Evolutionary conservation across 2,888 invertebrate species (phyloP).

Genomic region (Endomychus coccineus): DNA sequence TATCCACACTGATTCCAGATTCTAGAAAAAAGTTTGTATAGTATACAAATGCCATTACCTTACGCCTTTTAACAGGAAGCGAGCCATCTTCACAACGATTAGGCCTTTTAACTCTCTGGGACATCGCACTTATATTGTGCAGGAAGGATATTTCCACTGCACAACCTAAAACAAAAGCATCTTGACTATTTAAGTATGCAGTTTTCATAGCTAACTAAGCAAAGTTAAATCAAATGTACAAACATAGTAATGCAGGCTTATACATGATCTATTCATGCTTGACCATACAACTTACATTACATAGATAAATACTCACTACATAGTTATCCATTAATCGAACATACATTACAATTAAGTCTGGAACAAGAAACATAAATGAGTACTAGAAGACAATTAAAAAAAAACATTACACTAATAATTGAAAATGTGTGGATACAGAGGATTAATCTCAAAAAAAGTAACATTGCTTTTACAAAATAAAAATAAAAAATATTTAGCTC

Average conservation of each 20-base stretch:
- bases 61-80: slow-evolving; percentile 67
- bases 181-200: background rate
- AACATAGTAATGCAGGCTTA: too few relatives aligned
- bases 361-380: too few relatives aligned
- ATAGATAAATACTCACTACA: slow-evolving; percentile 50
- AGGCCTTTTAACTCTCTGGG: slow-evolving; percentile 71
- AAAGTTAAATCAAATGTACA: too few relatives aligned
- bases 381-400: too few relatives aligned
- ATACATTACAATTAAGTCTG: slow-evolving; percentile 41
- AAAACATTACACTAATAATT: too few relatives aligned
- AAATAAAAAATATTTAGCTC: too few relatives aligned
- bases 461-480: too few relatives aligned
- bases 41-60: slow-evolving; percentile 63
- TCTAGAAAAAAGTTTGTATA: too few relatives aligned
- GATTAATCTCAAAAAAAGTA: too few relatives aligned
- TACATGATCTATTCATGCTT: background rate
- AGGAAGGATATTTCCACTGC: slow-evolving; percentile 34
- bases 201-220: too few relatives aligned
- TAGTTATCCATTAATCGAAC: slow-evolving; percentile 44
- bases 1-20: too few relatives aligned
- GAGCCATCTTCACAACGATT: slow-evolving; percentile 62
- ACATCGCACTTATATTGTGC: slow-evolving; percentile 51
- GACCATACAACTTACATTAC: background rate
- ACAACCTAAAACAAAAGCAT: slow-evolving; percentile 35
- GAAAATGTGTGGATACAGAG: too few relatives aligned